A percentile compares a stretch with the other conserved stretches of the same genome.
phyloP scores from a whole-genome alignment of 1,140 invertebrate species.

The Drosophila novamexicana region DNA sequence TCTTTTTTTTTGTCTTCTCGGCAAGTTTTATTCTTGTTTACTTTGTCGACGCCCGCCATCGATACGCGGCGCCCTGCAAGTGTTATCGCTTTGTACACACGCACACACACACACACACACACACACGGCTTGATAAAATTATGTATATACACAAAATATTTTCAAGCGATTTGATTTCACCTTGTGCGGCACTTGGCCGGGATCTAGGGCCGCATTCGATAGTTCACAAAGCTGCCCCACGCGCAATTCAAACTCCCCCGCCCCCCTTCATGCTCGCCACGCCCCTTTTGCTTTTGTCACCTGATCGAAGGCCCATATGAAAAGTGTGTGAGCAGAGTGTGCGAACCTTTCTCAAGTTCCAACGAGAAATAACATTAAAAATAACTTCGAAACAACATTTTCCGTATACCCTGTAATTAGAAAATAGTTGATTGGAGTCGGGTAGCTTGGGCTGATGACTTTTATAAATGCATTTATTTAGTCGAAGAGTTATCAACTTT shows the following conservation, averaged over 20 bases:
- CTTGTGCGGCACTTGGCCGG: neutral
- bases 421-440: too few relatives aligned
- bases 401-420: too few relatives aligned
- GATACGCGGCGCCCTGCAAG: constrained; percentile 26
- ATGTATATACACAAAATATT: constrained; percentile 5
- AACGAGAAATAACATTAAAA: too few relatives aligned
- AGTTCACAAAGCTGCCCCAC: constrained; percentile 4
- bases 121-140: constrained; percentile 11
- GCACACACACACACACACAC: neutral
- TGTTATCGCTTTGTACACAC: constrained; percentile 38
- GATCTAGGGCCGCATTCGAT: constrained; percentile 25
- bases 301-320: too few relatives aligned
- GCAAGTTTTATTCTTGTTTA: constrained; percentile 48
- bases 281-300: too few relatives aligned
- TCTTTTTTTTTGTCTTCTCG: constrained; percentile 13
- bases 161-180: constrained; percentile 13
- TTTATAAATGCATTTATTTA: too few relatives aligned
- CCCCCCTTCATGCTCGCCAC: neutral
- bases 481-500: too few relatives aligned
- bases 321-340: too few relatives aligned
- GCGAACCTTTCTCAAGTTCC: too few relatives aligned
- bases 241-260: neutral
- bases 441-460: too few relatives aligned
- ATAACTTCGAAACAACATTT: too few relatives aligned
- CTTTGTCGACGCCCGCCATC: constrained; percentile 48